Conservation (phyloP, 2,797 vertebrate species). For the Clarias platycephalus region DNA sequence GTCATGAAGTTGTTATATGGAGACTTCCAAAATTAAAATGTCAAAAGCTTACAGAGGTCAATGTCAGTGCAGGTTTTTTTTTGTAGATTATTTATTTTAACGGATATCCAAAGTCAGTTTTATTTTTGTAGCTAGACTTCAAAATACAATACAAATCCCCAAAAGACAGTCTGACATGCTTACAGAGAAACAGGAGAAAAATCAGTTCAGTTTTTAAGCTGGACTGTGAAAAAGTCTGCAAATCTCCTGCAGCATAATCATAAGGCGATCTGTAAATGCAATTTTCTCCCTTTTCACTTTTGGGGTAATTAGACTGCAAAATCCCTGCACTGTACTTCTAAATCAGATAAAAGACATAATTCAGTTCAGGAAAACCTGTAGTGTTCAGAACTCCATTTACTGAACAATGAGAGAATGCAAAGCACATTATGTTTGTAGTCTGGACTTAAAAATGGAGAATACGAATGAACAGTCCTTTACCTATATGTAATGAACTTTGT, state of each 20-base stretch:
- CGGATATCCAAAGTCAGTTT: too few species aligned
- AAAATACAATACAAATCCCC: too few species aligned
- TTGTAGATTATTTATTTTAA: too few species aligned
- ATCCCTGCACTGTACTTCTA: neutral
- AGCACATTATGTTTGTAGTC: neutral
- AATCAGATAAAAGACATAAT: neutral
- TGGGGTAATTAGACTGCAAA: neutral
- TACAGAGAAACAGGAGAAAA: neutral
- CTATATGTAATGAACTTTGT: conserved; percentile 97
- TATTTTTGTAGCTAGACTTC: too few species aligned
- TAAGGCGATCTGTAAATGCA: neutral
- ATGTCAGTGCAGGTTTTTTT: too few species aligned
- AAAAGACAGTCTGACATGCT: too few species aligned
- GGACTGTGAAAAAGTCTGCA: neutral
- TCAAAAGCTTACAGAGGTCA: too few species aligned
- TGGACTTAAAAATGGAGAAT: neutral
- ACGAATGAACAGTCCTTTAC: conserved; percentile 49
- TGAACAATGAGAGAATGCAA: neutral
- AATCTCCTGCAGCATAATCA: neutral
- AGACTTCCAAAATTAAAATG: too few species aligned
- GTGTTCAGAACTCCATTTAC: neutral
- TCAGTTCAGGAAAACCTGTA: neutral
- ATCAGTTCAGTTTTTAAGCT: neutral
- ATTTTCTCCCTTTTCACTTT: neutral
- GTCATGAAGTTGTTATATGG: too few species aligned